phyloP scores from a whole-genome alignment of 2,113 vertebrate species.

The Argyrosomus japonicus region DNA sequence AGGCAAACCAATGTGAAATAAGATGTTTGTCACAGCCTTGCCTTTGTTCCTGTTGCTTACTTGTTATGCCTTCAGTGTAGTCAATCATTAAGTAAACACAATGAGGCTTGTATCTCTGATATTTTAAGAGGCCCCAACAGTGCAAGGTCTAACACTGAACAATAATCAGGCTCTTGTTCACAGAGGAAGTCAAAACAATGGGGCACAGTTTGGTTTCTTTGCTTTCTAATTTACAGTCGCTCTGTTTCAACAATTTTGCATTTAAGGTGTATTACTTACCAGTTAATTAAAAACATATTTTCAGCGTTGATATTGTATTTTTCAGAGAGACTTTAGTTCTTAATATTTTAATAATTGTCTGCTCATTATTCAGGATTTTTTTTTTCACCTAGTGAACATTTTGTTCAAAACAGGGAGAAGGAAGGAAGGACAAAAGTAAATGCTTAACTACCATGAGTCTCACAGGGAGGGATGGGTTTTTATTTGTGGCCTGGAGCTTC shows the following conservation, averaged over 20 bases:
- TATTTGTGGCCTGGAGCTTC: slow-evolving; percentile 2
- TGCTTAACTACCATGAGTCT: slow-evolving; percentile 57
- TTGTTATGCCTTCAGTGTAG: slow-evolving; percentile 38
- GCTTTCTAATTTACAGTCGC: slow-evolving; percentile 21
- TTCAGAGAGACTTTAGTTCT: too few relatives aligned
- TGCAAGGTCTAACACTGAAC: slow-evolving; percentile 50
- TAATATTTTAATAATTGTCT: background rate
- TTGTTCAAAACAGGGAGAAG: slow-evolving; percentile 15
- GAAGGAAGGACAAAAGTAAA: slow-evolving; percentile 53
- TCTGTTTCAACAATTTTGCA: too few relatives aligned
- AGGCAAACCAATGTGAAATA: slow-evolving; percentile 2
- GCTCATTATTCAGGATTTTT: background rate
- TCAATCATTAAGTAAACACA: slow-evolving; percentile 72
- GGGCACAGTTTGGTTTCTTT: slow-evolving; percentile 4
- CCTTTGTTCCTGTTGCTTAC: slow-evolving; percentile 37
- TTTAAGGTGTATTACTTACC: too few relatives aligned
- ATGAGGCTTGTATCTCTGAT: slow-evolving; percentile 64
- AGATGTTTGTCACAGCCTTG: slow-evolving; percentile 11
- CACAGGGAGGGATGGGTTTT: background rate
- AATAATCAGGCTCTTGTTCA: slow-evolving; percentile 54
- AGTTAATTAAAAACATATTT: too few relatives aligned
- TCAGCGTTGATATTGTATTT: too few relatives aligned
- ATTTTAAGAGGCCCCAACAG: slow-evolving; percentile 52
- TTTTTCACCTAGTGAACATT: background rate
- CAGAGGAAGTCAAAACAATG: slow-evolving; percentile 49